phyloP scores from a whole-genome alignment of 2,888 invertebrate genomes.

The Eucera pruinosa region DNA sequence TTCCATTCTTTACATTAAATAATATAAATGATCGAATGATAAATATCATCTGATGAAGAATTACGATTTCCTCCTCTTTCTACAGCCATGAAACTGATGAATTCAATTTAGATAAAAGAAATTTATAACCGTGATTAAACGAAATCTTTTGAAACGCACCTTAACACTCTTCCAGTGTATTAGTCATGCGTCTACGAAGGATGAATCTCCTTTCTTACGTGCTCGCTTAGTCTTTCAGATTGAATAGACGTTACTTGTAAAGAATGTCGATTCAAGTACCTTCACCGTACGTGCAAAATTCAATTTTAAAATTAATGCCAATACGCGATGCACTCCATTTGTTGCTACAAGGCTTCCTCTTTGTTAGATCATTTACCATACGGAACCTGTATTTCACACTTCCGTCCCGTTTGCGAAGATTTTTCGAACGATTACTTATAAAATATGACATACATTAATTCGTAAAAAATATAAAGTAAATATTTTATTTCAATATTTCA shows the following conservation, averaged over 20 bases:
- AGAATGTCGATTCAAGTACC: too few relatives aligned
- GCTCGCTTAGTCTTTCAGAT: background rate
- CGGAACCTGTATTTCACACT: background rate
- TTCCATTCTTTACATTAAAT: too few relatives aligned
- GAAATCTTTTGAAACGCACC: background rate
- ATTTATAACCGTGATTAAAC: slow-evolving; percentile 1
- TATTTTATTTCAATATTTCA: too few relatives aligned
- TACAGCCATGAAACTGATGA: too few relatives aligned
- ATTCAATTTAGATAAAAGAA: slow-evolving; percentile 12
- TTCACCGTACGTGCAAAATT: slow-evolving; percentile 12
- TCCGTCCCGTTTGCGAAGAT: background rate
- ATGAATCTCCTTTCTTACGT: background rate
- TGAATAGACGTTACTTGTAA: slow-evolving; percentile 1
- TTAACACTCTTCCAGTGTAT: background rate
- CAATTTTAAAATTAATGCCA: slow-evolving; percentile 19
- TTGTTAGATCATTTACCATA: slow-evolving; percentile 23
- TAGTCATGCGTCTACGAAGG: background rate
- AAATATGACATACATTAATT: too few relatives aligned
- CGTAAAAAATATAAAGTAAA: too few relatives aligned
- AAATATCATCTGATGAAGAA: too few relatives aligned
- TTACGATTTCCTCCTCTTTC: too few relatives aligned
- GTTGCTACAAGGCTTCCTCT: slow-evolving; percentile 6
- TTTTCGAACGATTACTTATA: too few relatives aligned
- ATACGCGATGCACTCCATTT: slow-evolving; percentile 6
- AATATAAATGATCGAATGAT: too few relatives aligned